Evolutionary conservation across 2,113 vertebrate species (phyloP).

Genomic region (Eptatretus burgeri): DNA sequence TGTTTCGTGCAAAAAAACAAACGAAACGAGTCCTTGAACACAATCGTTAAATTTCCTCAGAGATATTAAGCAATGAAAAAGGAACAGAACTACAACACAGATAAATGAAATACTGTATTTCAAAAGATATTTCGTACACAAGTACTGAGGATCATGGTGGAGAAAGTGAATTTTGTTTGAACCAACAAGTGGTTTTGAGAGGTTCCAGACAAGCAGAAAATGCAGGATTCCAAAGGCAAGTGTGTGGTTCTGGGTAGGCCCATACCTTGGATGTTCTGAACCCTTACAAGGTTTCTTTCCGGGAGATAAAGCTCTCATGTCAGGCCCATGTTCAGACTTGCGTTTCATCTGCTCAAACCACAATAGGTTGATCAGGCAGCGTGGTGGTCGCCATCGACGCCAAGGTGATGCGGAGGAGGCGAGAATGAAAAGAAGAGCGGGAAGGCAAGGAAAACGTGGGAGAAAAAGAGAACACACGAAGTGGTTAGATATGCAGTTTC

Average conservation of each 20-base stretch:
- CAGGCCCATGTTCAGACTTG: slow-evolving; percentile 99
- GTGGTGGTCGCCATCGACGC: too few relatives aligned
- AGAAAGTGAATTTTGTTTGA: background rate
- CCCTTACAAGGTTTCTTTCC: slow-evolving; percentile 99
- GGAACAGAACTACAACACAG: background rate
- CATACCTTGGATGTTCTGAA: slow-evolving; percentile 73
- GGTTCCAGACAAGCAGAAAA: slow-evolving; percentile 6
- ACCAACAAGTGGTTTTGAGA: background rate
- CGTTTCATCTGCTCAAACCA: slow-evolving; percentile 61
- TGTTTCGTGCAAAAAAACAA: too few relatives aligned
- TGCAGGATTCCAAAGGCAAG: background rate
- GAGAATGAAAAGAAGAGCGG: too few relatives aligned
- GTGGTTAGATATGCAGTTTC: too few relatives aligned
- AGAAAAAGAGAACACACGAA: too few relatives aligned
- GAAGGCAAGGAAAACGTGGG: too few relatives aligned
- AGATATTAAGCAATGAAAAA: background rate
- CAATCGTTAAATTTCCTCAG: too few relatives aligned
- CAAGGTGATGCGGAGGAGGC: too few relatives aligned
- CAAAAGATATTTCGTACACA: background rate
- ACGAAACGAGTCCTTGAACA: too few relatives aligned
- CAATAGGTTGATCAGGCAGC: too few relatives aligned
- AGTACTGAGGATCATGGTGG: background rate
- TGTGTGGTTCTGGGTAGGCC: slow-evolving; percentile 11
- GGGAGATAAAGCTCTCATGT: slow-evolving; percentile 97
- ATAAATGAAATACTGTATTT: background rate